Conservation (phyloP, 2,797 vertebrate species). For the Petrocephalus sullivani region DNA sequence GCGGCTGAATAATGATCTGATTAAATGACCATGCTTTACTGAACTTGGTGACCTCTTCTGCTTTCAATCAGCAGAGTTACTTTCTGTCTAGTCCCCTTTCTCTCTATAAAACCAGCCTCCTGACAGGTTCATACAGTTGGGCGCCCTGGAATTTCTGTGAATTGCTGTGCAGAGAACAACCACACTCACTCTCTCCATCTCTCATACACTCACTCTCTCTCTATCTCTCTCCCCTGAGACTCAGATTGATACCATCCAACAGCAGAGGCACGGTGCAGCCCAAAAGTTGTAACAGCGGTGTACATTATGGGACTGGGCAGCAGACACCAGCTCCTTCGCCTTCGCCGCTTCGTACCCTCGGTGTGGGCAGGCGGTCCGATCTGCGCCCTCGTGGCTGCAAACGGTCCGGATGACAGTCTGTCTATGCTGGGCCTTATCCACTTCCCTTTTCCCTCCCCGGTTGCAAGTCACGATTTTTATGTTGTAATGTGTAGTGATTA, state of each 20-base stretch:
- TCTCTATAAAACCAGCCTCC: not conserved
- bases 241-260: not conserved
- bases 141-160: not conserved
- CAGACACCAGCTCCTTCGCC: not conserved
- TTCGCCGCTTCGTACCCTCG: no score
- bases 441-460: no score
- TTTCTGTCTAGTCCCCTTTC: not conserved
- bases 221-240: not conserved
- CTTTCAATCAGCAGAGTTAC: not conserved
- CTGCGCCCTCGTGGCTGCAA: no score
- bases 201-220: not conserved
- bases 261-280: not conserved
- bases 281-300: not conserved
- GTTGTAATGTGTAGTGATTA: no score
- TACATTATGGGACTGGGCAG: not conserved
- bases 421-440: no score
- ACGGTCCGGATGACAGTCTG: no score
- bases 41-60: not conserved
- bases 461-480: no score
- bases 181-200: not conserved
- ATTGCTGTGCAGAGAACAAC: not conserved
- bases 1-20: not conserved
- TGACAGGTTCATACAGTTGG: not conserved
- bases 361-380: no score
- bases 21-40: not conserved